Percentiles rank a stretch among this genome's conserved stretches.
Conservation (phyloP, 2,797 vertebrate species). For the Danio albolineatus region DNA sequence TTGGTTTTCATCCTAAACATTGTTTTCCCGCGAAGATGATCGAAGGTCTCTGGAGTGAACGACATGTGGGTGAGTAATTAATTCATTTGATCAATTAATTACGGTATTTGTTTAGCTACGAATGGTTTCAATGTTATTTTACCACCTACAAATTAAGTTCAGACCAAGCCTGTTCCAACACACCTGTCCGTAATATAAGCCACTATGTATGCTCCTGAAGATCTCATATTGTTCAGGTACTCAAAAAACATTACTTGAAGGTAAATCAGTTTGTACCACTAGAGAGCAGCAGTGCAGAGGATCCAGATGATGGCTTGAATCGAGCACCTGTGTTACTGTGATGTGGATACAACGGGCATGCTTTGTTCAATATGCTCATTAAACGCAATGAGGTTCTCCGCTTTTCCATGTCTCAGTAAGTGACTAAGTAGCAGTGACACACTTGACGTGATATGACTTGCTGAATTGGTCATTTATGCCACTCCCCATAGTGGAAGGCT, state of each 20-base stretch:
- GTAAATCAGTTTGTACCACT: not conserved
- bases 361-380: not conserved
- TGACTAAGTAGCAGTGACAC: not conserved
- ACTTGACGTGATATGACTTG: not conserved
- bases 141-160: too few species aligned
- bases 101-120: too few species aligned
- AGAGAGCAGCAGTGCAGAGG: conserved; percentile 24
- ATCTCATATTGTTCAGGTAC: not conserved
- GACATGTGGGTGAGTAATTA: too few species aligned
- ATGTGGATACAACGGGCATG: not conserved
- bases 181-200: too few species aligned
- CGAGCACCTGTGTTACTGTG: not conserved
- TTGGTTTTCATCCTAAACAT: too few species aligned
- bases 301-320: not conserved
- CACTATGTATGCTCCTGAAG: not conserved
- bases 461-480: not conserved
- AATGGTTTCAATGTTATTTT: too few species aligned
- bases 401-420: not conserved
- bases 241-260: not conserved
- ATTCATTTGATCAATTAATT: too few species aligned
- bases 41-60: too few species aligned
- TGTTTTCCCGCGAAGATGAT: too few species aligned
- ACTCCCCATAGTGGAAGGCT: not conserved
- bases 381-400: not conserved
- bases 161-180: too few species aligned